These are phyloP conservation scores for Brachionus angularis DNA, from an alignment of 1,140 invertebrate genomes.

Conservation along the genomic window DNA sequence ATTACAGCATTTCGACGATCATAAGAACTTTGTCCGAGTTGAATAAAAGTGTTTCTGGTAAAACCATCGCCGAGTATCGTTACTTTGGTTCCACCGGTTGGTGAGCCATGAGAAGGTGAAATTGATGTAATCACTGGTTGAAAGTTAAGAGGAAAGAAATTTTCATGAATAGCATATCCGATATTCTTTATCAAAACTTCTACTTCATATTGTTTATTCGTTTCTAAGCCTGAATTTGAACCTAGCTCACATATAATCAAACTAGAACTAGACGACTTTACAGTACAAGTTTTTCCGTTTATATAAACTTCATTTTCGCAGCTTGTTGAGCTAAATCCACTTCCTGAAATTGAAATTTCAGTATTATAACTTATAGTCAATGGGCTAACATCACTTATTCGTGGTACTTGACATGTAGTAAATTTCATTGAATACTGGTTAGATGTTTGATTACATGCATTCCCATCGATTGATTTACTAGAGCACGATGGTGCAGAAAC, in stretches of 20 bases:
- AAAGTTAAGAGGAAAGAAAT: background rate
- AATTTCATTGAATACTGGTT: constrained; percentile 47
- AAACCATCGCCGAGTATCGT: constrained; percentile 50
- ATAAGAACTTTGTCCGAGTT: constrained; percentile 47
- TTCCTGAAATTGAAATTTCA: constrained; percentile 46
- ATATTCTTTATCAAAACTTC: constrained; percentile 23
- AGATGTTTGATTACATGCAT: constrained; percentile 27
- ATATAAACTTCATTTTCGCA: constrained; percentile 47
- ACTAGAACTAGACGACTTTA: constrained; percentile 44
- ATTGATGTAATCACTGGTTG: constrained; percentile 1
- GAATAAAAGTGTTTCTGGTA: constrained; percentile 45
- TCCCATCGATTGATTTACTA: background rate
- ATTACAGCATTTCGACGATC: background rate
- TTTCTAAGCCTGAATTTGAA: constrained; percentile 4
- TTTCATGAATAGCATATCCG: constrained; percentile 25
- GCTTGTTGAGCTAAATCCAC: constrained; percentile 45
- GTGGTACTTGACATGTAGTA: constrained; percentile 47
- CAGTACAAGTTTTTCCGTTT: constrained; percentile 46
- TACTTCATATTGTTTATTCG: background rate
- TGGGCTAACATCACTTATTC: constrained; percentile 45
- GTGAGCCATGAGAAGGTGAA: background rate
- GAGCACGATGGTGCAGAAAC: background rate
- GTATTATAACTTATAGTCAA: constrained; percentile 45
- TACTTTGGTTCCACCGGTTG: constrained; percentile 46
- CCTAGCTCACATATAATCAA: constrained; percentile 38